Evolutionary conservation across 2,113 vertebrate genomes (phyloP), one percentile per base, ranked within the genome.

Genomic region (Vulpes vulpes): DNA sequence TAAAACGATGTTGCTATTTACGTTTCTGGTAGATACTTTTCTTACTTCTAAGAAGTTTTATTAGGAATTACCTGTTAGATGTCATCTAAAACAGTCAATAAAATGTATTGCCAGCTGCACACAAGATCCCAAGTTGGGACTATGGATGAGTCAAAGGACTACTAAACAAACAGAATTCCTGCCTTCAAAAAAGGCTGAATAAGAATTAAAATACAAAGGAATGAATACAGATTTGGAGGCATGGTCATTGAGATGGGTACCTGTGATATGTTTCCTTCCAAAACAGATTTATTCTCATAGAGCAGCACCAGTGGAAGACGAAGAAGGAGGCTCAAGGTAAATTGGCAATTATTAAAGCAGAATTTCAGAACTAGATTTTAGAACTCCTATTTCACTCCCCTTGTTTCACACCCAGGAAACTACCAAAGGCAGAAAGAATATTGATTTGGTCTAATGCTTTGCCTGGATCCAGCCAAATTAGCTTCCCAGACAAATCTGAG

Each of bases 251-350:
- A 78, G 30, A 38, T 81, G 32, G 19, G 17, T 55, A 95, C 59
- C 89, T 23, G 35, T 67, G 49, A 74, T 86, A 19, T 80, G n/a
- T 92, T 96, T 89, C 97, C 65, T 93, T 78, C n/a, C 62, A 86
- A 86, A 30, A 83, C 96, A 98, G 98, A 64, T 95, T 93, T 94
- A 82, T 91, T 91, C 74, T 90, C 89, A 19, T 15, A 97, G 89
- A 71, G 0, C 2, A 19, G 0, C 60, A 81, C 0, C 32, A 8
- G 1, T 69, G 11, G 67, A 95, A 35, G 27, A 20, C 35, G 25
- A 89, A 92, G 79, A 35, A 94, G 12, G 27, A 30, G 20, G 2
- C 62, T 11, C 65, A 78, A 62, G 93, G 96, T 98, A 97, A 98
- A 35, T 74, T 91, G 20, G 11, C 10, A 80, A 51, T 86, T 43